These are phyloP conservation scores for Delichon dasypus DNA, from an alignment of 2,797 vertebrate species.

Conservation along the genomic window DNA sequence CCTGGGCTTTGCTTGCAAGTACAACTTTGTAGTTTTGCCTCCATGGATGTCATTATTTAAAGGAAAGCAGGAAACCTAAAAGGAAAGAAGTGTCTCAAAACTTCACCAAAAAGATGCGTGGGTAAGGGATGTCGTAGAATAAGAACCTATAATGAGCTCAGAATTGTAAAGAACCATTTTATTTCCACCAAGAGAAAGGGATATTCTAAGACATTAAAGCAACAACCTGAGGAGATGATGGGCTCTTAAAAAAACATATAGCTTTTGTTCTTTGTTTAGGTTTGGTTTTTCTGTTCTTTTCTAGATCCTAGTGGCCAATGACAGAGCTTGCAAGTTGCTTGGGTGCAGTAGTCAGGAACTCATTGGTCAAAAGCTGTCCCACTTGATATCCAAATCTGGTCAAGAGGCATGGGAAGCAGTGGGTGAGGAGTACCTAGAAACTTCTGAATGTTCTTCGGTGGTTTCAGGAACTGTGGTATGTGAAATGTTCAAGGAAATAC, in stretches of 20 bases:
- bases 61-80: background rate
- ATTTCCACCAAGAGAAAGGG: background rate
- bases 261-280: background rate
- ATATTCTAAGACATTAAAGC: background rate
- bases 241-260: background rate
- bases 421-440: constrained; percentile 77
- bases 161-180: background rate
- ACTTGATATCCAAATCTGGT: constrained; percentile 80
- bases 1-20: background rate
- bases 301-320: constrained; percentile 88
- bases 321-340: constrained; percentile 86
- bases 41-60: background rate
- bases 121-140: background rate
- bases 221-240: background rate
- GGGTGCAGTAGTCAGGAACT: constrained; percentile 81
- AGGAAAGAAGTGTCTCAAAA: background rate
- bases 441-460: constrained; percentile 72
- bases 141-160: background rate
- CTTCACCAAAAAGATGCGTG: accelerated
- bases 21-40: background rate
- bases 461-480: constrained; percentile 89
- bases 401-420: constrained; percentile 78
- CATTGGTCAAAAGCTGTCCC: constrained; percentile 82
- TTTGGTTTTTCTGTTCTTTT: background rate
- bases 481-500: background rate